Conservation (phyloP, 1,140 invertebrate genomes). For the Octopus sinensis region DNA sequence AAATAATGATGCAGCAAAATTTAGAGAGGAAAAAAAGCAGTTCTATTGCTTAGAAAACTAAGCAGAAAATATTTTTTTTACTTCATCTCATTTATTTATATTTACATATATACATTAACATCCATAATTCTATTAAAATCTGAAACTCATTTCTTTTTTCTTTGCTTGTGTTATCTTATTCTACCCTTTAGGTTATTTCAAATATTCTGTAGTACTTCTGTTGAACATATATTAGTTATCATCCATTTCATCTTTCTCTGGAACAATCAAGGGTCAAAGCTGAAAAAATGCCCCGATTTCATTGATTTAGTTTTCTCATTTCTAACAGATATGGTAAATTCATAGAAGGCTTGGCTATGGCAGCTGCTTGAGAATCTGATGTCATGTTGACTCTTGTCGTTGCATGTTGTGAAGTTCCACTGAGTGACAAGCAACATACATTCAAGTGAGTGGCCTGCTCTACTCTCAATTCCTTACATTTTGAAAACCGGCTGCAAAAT, state of each 20-base stretch:
- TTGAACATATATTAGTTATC: background rate
- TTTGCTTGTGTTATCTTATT: background rate
- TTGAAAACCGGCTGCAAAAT: background rate
- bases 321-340: slow-evolving; percentile 4
- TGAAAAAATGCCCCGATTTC: slow-evolving; percentile 7
- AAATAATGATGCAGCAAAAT: no score
- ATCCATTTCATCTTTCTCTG: background rate
- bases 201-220: background rate
- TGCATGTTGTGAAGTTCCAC: background rate
- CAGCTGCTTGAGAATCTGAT: slow-evolving; percentile 9
- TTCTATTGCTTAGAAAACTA: no score
- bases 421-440: slow-evolving; percentile 13
- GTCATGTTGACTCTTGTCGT: slow-evolving; percentile 10
- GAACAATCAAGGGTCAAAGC: background rate
- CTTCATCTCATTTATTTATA: no score
- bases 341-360: background rate
- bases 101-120: no score
- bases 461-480: background rate
- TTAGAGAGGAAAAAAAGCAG: no score
- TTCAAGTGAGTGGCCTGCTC: background rate
- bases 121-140: no score
- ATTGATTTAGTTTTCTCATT: slow-evolving; percentile 14
- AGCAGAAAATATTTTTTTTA: no score
- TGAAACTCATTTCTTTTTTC: slow-evolving; percentile 10
- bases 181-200: background rate